Evolutionary conservation across 2,113 vertebrate genomes (phyloP).

Genomic region (Ariopsis seemanni): DNA sequence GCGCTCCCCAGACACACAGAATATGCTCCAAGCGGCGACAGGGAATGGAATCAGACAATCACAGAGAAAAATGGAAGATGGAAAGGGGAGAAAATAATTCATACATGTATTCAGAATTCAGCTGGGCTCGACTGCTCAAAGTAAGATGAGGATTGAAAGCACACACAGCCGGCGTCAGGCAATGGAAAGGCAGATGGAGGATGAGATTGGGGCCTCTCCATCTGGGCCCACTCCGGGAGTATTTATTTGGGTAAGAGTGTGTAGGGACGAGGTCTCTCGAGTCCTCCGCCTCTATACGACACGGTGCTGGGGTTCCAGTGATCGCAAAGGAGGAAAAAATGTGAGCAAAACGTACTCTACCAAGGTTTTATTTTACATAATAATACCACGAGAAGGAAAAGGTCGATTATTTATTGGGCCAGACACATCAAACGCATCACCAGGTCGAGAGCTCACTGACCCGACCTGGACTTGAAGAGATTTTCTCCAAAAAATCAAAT

Average conservation of each 20-base stretch:
- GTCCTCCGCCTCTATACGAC: not conserved
- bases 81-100: not conserved
- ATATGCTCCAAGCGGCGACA: not conserved
- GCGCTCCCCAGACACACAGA: slow-evolving; percentile 20
- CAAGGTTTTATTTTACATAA: not conserved
- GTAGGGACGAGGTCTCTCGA: not conserved
- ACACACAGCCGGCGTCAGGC: slow-evolving; percentile 6
- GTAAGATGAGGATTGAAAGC: slow-evolving; percentile 10
- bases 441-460: too few species aligned
- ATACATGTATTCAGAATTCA: slow-evolving; percentile 18
- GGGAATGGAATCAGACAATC: slow-evolving; percentile 19
- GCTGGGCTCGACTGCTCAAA: not conserved
- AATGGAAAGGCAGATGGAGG: slow-evolving; percentile 33
- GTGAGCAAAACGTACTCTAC: not conserved
- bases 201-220: slow-evolving; percentile 23
- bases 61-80: not conserved
- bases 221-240: slow-evolving; percentile 15
- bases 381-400: not conserved
- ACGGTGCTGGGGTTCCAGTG: not conserved
- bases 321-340: not conserved
- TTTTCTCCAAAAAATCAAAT: too few species aligned
- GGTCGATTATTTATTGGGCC: too few species aligned
- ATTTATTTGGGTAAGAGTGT: slow-evolving; percentile 23
- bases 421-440: too few species aligned
- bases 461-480: too few species aligned